Evolutionary conservation across 1,140 invertebrate genomes (phyloP).

Genomic region (Vollenhovia emeryi): DNA sequence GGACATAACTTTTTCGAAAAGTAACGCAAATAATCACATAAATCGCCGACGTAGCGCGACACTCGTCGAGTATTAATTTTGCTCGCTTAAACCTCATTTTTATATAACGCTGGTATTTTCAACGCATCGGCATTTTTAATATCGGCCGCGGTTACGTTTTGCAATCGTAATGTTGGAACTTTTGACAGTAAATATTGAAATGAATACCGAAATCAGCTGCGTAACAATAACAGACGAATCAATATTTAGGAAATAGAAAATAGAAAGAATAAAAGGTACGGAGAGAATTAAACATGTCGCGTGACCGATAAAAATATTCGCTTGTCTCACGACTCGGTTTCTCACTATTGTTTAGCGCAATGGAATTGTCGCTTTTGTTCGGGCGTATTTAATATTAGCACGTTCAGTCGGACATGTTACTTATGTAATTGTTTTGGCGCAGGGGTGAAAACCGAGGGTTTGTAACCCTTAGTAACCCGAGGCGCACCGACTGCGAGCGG

Average conservation of each 20-base stretch:
- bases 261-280: background rate
- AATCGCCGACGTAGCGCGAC: background rate
- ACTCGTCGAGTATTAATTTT: background rate
- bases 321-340: background rate
- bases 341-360: background rate
- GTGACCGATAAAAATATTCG: background rate
- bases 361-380: background rate
- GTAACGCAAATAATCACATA: conserved; percentile 7
- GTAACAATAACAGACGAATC: background rate
- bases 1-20: background rate
- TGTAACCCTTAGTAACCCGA: conserved; percentile 58
- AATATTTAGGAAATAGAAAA: background rate
- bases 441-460: background rate
- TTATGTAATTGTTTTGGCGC: conserved; percentile 50
- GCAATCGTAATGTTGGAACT: background rate
- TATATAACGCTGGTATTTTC: background rate
- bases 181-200: conserved; percentile 27
- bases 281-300: background rate
- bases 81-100: background rate
- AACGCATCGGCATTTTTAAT: background rate
- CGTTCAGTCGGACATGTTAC: conserved; percentile 12
- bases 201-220: background rate
- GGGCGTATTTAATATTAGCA: background rate
- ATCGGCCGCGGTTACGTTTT: background rate
- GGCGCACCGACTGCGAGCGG: conserved; percentile 37